phyloP scores from a whole-genome alignment of 2,888 invertebrate species.

The Ornithoptera alexandrae region DNA sequence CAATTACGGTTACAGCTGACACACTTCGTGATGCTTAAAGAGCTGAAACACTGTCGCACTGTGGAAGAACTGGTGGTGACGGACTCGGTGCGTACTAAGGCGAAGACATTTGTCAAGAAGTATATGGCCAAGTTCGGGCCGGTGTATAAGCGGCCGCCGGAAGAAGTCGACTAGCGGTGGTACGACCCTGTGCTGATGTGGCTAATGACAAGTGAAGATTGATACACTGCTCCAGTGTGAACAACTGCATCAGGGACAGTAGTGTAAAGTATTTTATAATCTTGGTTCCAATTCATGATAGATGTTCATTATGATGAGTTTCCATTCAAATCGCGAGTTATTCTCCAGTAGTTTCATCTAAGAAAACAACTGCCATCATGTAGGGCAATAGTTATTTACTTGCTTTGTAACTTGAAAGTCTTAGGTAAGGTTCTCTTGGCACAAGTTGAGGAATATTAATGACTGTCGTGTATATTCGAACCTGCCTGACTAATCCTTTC shows the following conservation, averaged over 20 bases:
- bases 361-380: too few relatives aligned
- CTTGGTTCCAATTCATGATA: neutral
- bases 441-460: too few relatives aligned
- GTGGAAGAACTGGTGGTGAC: constrained; percentile 92
- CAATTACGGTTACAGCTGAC: constrained; percentile 81
- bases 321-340: too few relatives aligned
- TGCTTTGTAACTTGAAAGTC: too few relatives aligned
- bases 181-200: constrained; percentile 15
- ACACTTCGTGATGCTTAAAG: constrained; percentile 96
- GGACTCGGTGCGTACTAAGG: constrained; percentile 95
- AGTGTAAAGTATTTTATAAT: neutral
- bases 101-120: constrained; percentile 95
- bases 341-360: too few relatives aligned
- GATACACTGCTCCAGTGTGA: neutral
- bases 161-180: constrained; percentile 77
- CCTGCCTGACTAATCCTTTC: too few relatives aligned
- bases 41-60: constrained; percentile 93
- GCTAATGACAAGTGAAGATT: neutral
- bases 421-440: too few relatives aligned
- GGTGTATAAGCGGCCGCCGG: constrained; percentile 85
- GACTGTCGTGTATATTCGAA: too few relatives aligned
- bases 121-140: constrained; percentile 97
- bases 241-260: neutral
- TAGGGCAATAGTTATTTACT: too few relatives aligned
- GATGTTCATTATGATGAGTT: neutral